Evolutionary conservation across 2,888 invertebrate species (phyloP), one percentile per base, ranked within the genome.

Genomic region (Tinea pellionella): DNA sequence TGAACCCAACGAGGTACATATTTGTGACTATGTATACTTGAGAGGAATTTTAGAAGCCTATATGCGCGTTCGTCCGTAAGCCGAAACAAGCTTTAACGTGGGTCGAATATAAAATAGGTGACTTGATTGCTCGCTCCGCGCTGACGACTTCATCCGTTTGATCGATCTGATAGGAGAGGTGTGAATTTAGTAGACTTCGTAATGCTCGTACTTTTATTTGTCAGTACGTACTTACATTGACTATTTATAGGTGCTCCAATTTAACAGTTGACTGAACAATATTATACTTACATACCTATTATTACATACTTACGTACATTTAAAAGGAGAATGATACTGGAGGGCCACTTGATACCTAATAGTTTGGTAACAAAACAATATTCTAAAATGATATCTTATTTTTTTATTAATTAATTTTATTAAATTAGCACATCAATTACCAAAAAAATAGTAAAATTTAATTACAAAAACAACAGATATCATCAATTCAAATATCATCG

Each of bases 111-210:
- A 19, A 60, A 60, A 53, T 43, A 24, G 51, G 29, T 42, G n/a
- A 13, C 18, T 55, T 32, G 57, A 32, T 57, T 57, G 57, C 30
- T 32, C 15, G 43, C 60, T 30, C 41, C 24, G n/a, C 59, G 32
- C 59, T 56, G 61, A 61, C 58, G 61, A 41, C 60, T 60, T 60
- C 58, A 60, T 60, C 60, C 57, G 59, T 30, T 41, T 43, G 30
- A 58, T 60, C 58, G 58, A 61, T 60, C 61, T 60, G 61, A 61
- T 61, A 61, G 12, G 60, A 58, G 51, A 60, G 57, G 61, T 61
- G 61, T 59, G 61, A 61, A 61, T 61, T 61, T 60, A 60, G 18
- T 61, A 47, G 60, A 6, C n/a, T 57, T 57, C 19, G 57, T 55
- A 29, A 24, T 55, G 55, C 11, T 18, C 18, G 53, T 55, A 55